Conservation (phyloP, 2,113 vertebrate genomes). For the Tautogolabrus adspersus region DNA sequence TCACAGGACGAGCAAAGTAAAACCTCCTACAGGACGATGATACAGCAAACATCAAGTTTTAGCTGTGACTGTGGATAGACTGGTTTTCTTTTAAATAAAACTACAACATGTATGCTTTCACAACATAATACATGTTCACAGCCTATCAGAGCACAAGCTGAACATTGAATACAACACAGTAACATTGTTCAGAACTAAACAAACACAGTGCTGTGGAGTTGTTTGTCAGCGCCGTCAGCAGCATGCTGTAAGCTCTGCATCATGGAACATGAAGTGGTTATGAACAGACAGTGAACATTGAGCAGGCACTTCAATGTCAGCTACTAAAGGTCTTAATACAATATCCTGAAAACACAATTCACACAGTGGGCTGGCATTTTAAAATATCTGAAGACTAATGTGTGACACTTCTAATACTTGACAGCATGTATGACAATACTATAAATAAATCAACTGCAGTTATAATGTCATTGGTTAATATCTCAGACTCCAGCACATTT, state of each 20-base stretch:
- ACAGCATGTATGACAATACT: background rate
- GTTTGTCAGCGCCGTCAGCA: slow-evolving; percentile 4
- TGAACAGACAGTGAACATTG: slow-evolving; percentile 1
- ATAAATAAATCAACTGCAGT: too few relatives aligned
- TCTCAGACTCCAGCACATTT: too few relatives aligned
- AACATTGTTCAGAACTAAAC: background rate
- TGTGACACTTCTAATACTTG: background rate
- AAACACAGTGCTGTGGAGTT: background rate
- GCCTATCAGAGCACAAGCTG: background rate
- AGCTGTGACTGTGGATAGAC: background rate
- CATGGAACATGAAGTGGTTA: slow-evolving; percentile 2
- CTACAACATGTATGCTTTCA: background rate
- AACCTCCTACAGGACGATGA: slow-evolving; percentile 3
- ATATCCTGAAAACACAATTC: slow-evolving; percentile 5
- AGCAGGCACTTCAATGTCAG: slow-evolving; percentile 50
- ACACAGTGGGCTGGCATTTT: background rate
- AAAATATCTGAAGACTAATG: background rate
- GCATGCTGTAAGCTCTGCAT: slow-evolving; percentile 4
- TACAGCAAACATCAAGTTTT: slow-evolving; percentile 1
- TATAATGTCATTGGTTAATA: too few relatives aligned
- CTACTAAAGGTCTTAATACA: background rate
- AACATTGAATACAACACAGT: background rate
- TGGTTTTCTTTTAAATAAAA: slow-evolving; percentile 4
- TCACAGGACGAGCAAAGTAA: slow-evolving; percentile 10
- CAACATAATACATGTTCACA: background rate